Evolutionary conservation across 2,888 invertebrate genomes (phyloP), one percentile per base, ranked within the genome.

Genomic region (Ligdia adustata): DNA sequence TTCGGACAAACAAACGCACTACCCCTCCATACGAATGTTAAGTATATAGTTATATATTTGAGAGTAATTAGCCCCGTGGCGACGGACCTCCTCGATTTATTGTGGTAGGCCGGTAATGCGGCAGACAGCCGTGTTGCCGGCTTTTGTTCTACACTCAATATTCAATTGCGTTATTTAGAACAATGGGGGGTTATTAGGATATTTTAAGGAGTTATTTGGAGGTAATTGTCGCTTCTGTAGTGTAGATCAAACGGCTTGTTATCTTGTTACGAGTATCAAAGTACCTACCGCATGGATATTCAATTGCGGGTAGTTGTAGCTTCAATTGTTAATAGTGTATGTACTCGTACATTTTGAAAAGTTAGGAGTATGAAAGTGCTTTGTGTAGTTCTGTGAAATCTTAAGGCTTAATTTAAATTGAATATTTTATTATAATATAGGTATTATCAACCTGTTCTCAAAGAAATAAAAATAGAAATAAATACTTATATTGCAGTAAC

Each of bases 1-100:
- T 27, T 5, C 6, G 11, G 11, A 12, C 37, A 37, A 16, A 24
- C 35, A 35, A 35, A 16, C 37, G 3, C 16, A 27, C 27, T 27
- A 37, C 11, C 9, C 6, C 1, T 27, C 9, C 12, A 9, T 1
- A 2, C 5, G 1, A 11, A 18, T 7, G 7, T 7, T 24, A 24
- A 26, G 15, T 26, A 26, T 26, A 27, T 37, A 37, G 16, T 27
- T 35, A 39, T 48, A 50, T 45, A 41, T 50, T 45, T 41, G 40
- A 46, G 83, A 87, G 88, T 90, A 90, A 90, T 90, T 90, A 90
- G 90, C 81, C 90, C 89, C 60, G 66, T 88, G 83, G 90, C 88
- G 89, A 88, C 87, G 79, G 84, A 85, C 81, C 83, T 77, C 81
- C 81, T 74, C 83, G 83, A 89, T 90, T 90, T 89, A 89, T 88